A percentile compares a stretch with the other conserved stretches of the same genome.
phyloP scores from a whole-genome alignment of 2,113 vertebrate genomes.

The Atractosteus spatula region DNA sequence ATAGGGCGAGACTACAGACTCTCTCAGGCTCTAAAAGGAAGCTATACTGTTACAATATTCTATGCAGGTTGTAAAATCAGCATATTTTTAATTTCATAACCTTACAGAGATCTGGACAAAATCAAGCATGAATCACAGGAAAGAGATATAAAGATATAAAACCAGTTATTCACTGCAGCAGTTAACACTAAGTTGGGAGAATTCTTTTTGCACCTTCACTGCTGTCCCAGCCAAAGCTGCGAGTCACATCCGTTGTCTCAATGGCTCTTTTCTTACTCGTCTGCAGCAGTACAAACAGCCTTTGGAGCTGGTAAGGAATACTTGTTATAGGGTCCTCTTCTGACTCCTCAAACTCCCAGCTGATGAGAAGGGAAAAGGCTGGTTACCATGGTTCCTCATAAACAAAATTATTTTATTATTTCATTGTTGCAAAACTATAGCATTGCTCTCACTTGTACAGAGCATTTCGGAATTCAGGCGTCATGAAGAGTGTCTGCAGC shows the following conservation, averaged over 20 bases:
- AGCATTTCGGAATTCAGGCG: slow-evolving; percentile 97
- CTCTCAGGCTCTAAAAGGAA: too few relatives aligned
- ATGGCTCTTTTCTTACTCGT: slow-evolving; percentile 98
- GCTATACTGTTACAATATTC: too few relatives aligned
- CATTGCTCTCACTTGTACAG: slow-evolving; percentile 87
- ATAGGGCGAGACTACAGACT: too few relatives aligned
- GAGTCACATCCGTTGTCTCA: slow-evolving; percentile 95
- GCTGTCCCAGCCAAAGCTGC: slow-evolving; percentile 98
- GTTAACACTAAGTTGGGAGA: too few relatives aligned
- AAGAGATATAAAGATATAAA: too few relatives aligned
- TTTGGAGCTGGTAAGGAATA: slow-evolving; percentile 94
- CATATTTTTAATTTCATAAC: too few relatives aligned
- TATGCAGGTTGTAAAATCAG: too few relatives aligned
- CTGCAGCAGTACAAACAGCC: slow-evolving; percentile 94
- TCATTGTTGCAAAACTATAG: background rate
- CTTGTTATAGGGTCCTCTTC: slow-evolving; percentile 95
- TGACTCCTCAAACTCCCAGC: slow-evolving; percentile 96
- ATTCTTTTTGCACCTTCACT: slow-evolving; percentile 79
- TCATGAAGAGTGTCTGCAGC: slow-evolving; percentile 97
- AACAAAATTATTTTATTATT: too few relatives aligned
- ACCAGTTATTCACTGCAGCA: too few relatives aligned
- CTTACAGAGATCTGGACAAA: too few relatives aligned
- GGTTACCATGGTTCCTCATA: background rate
- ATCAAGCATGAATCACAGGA: too few relatives aligned
- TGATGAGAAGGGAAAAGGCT: slow-evolving; percentile 41